A percentile compares a stretch with the other conserved stretches of the same genome.
phyloP scores from a whole-genome alignment of 2,797 vertebrate genomes.

The Acipenser transmontanus region DNA sequence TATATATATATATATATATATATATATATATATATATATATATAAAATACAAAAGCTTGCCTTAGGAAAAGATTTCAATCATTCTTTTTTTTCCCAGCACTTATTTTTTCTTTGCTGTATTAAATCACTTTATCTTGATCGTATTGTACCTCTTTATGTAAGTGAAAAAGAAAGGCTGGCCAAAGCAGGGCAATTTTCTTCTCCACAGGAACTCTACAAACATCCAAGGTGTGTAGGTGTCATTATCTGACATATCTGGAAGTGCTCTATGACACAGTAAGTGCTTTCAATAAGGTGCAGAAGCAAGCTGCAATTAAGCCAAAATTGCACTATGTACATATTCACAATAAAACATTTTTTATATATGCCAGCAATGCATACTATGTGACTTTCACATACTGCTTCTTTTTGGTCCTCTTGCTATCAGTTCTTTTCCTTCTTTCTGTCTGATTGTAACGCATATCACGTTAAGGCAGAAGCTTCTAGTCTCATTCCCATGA shows the following conservation, averaged over 20 bases:
- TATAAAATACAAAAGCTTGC: no score
- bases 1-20: no score
- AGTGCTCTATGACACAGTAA: constrained; percentile 47
- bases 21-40: no score
- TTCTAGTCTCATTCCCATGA: not conserved
- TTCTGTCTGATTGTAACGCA: not conserved
- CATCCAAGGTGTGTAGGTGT: not conserved
- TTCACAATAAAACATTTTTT: constrained; percentile 71
- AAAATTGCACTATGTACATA: constrained; percentile 78
- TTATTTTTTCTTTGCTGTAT: no score
- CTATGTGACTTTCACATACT: not conserved
- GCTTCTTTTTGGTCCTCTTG: constrained; percentile 49
- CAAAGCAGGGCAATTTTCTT: not conserved
- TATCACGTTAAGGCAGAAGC: not conserved
- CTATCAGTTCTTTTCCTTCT: no score
- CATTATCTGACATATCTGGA: not conserved
- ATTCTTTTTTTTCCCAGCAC: no score
- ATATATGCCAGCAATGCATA: constrained; percentile 23
- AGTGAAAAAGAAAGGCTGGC: not conserved
- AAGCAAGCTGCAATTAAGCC: constrained; percentile 68
- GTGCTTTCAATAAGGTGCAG: constrained; percentile 87
- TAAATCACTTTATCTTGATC: no score
- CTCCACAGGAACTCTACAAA: not conserved
- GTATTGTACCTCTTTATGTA: no score
- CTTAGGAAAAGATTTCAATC: no score